A percentile compares a stretch with the other conserved stretches of the same genome.
These are phyloP conservation scores for Sebastes alutus DNA, from an alignment of 2,797 vertebrate genomes.

Conservation along the genomic window DNA sequence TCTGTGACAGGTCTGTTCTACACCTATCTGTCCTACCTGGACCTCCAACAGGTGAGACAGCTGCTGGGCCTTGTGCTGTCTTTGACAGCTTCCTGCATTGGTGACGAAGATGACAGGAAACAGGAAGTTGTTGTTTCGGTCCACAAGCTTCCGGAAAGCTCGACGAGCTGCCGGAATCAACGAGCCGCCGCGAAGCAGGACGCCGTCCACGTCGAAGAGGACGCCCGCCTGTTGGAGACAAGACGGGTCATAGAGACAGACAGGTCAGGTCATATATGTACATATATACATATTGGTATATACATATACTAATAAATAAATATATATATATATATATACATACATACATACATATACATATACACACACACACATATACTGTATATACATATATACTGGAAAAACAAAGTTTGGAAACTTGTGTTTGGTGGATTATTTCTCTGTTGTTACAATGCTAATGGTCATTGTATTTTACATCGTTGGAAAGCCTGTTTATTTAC, in stretches of 20 bases:
- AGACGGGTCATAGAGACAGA: not conserved
- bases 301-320: too few relatives aligned
- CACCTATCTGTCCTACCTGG: constrained; percentile 76
- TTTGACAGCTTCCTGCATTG: constrained; percentile 90
- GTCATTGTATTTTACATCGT: too few relatives aligned
- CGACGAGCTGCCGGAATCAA: constrained; percentile 87
- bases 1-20: not conserved
- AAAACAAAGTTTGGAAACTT: too few relatives aligned
- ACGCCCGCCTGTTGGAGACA: constrained; percentile 80
- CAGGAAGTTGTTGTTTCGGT: constrained; percentile 83
- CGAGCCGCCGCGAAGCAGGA: constrained; percentile 86
- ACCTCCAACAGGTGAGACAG: constrained; percentile 87
- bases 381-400: too few relatives aligned
- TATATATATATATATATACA: too few relatives aligned
- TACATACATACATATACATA: too few relatives aligned
- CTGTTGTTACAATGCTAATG: too few relatives aligned
- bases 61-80: constrained; percentile 87
- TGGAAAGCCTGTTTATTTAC: too few relatives aligned
- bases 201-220: constrained; percentile 91
- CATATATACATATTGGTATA: too few relatives aligned
- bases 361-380: too few relatives aligned
- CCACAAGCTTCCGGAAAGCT: constrained; percentile 87
- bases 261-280: not conserved
- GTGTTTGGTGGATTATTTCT: too few relatives aligned
- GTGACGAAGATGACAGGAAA: constrained; percentile 92